Evolutionary conservation across 2,113 vertebrate species (phyloP), one percentile per base, ranked within the genome.

Genomic region (Panthera tigris): DNA sequence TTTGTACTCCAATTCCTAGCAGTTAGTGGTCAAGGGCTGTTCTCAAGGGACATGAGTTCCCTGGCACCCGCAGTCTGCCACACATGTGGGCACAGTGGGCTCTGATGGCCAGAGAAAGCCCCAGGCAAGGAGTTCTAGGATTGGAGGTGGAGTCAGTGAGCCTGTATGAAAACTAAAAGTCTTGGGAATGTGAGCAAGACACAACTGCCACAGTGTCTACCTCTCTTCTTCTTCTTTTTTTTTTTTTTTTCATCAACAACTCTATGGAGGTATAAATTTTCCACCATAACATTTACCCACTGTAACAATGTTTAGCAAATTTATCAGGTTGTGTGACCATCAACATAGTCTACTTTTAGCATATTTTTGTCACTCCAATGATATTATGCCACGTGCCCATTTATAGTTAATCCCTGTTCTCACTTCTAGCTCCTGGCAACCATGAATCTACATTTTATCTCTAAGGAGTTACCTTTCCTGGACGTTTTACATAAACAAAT

Each of bases 231-330:
- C 27, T 76, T 84, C 21, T 66, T 33, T 63, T 83, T 76, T n/a
- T 39, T n/a, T 39, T 31, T 41, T 39, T 86, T 21, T 45, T 69
- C 71, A 76, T 21, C 79, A 78, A 50, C 10, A 36, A 69, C 50
- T 50, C 82, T 14, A 83, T 4, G 19, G 16, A 91, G n/a, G 21
- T n/a, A 15, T 7, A 80, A 29, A 21, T 74, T 36, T 48, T 0
- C 52, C 5, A 63, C 33, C 18, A 83, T 39, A 68, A 36, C 16
- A 48, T 50, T 82, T 57, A 41, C 18, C 61, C 61, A 25, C 81
- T 76, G 83, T n/a, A 76, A 93, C 33, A 66, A 45, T 33, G 71
- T 80, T 90, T 33, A 57, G 18, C 23, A 91, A 76, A 81, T 84
- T 81, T 33, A 57, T 39, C 5, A 11, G 81, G 29, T 73, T 45